Conservation (phyloP, 2,113 vertebrate species). For the Cyanistes caeruleus region DNA sequence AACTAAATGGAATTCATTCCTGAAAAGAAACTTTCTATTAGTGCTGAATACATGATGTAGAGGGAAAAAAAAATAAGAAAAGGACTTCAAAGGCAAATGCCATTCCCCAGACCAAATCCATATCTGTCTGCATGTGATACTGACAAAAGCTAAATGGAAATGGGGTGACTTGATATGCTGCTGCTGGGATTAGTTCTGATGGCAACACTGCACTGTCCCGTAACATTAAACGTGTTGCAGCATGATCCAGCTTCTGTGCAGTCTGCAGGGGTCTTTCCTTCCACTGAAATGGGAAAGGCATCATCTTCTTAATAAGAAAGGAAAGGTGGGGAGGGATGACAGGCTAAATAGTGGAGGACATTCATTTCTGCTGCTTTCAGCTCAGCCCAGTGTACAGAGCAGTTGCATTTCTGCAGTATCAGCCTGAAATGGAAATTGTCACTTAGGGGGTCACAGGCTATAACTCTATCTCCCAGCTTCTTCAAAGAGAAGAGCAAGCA, state of each 20-base stretch:
- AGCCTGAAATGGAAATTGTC: not conserved
- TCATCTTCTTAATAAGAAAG: not conserved
- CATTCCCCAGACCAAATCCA: not conserved
- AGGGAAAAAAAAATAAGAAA: not conserved
- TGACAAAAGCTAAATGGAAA: conserved; percentile 31
- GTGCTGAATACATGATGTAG: not conserved
- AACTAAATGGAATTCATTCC: conserved; percentile 24
- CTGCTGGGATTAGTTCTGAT: conserved; percentile 15
- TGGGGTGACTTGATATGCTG: not conserved
- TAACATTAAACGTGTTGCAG: not conserved
- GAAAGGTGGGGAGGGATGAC: not conserved
- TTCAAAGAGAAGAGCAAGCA: not conserved
- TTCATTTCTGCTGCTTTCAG: not conserved
- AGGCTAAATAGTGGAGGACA: not conserved
- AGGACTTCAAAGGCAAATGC: conserved; percentile 14
- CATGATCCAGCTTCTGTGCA: not conserved
- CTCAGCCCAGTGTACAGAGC: not conserved
- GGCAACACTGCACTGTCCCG: not conserved
- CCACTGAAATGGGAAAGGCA: not conserved
- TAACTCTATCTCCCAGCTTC: not conserved
- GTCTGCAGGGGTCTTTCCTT: not conserved
- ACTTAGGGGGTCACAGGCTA: not conserved
- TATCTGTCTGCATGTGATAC: conserved; percentile 3
- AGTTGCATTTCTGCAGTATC: not conserved
- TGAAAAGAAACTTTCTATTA: conserved; percentile 18